Evolutionary conservation across 2,888 invertebrate species (phyloP), one percentile per base, ranked within the genome.

Genomic region (Sericinus montela): DNA sequence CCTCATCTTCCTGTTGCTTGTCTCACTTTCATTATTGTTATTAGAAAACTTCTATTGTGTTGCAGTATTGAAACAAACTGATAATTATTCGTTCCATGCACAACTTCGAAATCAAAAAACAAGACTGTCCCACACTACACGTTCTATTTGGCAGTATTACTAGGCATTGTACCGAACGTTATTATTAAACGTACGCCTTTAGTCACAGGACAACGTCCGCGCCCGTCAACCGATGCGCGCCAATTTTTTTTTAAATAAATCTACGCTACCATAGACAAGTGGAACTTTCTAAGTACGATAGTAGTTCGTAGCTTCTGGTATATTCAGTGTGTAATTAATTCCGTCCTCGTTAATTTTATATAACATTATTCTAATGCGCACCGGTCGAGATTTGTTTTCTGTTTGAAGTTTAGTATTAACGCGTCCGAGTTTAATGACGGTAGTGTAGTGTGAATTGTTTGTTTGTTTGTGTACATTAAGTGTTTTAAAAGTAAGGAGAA

Each of bases 281-380:
- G 57, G 60, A 60, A 73, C 73, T 78, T 79, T 79, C 74, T 75
- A 75, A 69, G 59, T 48, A 36, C 53, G 55, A 8, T 8, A 25
- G 25, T 25, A 9, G 40, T 39, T 55, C 57, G 57, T 48, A 42
- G 44, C 59, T 59, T 56, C 38, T 49, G n/a, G 55, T 62, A 75
- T 70, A 29, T 40, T 69, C 70, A 66, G 66, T 63, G 63, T 63
- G 65, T 69, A 75, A 75, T 79, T 73, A 79, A 79, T 76, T 75
- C 67, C 69, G 62, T 71, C 67, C 70, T 75, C 72, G 77, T 76
- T 79, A 73, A 62, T 75, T 75, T 80, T 79, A 83, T 75, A 74
- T 81, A 82, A 77, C 73, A 61, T 54, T 45, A 73, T 75, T 76
- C 61, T 72, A 73, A 73, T 78, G 63, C 70, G 63, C 69, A 38